phyloP scores from a whole-genome alignment of 2,888 invertebrate genomes.

The Dysmachus trigonus region DNA sequence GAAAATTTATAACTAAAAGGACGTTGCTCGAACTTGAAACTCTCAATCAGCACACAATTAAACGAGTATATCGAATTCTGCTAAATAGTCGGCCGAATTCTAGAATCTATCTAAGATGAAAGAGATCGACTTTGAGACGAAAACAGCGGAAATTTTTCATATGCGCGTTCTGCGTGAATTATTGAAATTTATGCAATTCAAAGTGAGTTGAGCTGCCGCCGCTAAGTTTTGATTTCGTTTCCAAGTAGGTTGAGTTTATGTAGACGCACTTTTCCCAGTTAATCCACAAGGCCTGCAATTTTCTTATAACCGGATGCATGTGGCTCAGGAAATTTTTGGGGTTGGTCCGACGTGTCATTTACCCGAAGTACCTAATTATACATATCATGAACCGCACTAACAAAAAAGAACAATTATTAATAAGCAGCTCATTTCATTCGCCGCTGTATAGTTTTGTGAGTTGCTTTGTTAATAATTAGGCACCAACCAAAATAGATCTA shows the following conservation, averaged over 20 bases:
- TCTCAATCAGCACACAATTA: conserved; percentile 6
- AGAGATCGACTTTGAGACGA: neutral
- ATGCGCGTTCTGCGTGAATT: neutral
- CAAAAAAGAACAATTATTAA: too few species aligned
- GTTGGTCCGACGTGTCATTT: neutral
- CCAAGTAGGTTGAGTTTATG: neutral
- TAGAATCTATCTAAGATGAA: neutral
- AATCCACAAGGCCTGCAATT: neutral
- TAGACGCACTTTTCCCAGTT: neutral
- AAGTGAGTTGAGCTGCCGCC: neutral
- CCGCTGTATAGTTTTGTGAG: neutral
- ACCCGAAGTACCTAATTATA: neutral
- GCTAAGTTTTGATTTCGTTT: neutral
- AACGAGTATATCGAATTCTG: neutral
- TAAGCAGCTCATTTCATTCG: neutral
- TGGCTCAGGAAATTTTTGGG: neutral
- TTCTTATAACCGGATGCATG: neutral
- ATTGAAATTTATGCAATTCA: neutral
- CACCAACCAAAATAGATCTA: neutral
- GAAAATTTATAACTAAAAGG: conserved; percentile 32
- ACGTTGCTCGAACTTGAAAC: conserved; percentile 48
- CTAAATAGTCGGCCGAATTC: neutral
- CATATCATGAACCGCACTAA: neutral
- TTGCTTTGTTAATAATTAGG: neutral
- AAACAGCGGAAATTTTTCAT: neutral